Conservation (phyloP, 2,888 invertebrate species). For the Cantharis rufa region DNA sequence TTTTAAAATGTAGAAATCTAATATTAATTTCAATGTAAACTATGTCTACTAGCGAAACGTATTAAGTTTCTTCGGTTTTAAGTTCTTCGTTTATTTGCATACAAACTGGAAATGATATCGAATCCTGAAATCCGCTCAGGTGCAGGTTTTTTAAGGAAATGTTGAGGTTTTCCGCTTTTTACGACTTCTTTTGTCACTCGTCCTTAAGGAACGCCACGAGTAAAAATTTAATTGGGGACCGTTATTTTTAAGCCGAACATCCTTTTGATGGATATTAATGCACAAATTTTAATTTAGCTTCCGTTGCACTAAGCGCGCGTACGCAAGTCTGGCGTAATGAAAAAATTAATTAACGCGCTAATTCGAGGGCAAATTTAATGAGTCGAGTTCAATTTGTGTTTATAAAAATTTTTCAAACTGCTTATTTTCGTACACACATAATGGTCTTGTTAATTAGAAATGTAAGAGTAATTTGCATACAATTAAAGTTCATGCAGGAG, state of each 20-base stretch:
- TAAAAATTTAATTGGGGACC: background rate
- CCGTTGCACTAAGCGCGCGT: background rate
- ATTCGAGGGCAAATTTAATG: slow-evolving; percentile 5
- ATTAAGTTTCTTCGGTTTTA: background rate
- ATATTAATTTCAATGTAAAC: slow-evolving; percentile 24
- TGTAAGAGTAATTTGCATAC: slow-evolving; percentile 27
- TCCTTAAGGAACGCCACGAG: background rate
- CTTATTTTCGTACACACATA: slow-evolving; percentile 12
- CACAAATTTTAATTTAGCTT: background rate
- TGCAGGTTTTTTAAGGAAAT: slow-evolving; percentile 2
- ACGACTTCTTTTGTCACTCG: background rate
- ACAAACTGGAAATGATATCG: slow-evolving; percentile 12
- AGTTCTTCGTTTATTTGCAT: slow-evolving; percentile 8
- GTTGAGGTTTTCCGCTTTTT: slow-evolving; percentile 7
- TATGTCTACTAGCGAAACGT: slow-evolving; percentile 8
- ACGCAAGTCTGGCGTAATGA: background rate
- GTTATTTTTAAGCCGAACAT: slow-evolving; percentile 1
- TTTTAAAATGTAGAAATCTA: background rate
- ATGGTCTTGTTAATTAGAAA: slow-evolving; percentile 18
- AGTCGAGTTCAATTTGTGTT: slow-evolving; percentile 6
- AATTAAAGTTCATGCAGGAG: slow-evolving; percentile 23
- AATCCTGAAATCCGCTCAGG: slow-evolving; percentile 26
- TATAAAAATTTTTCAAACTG: background rate
- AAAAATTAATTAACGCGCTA: background rate
- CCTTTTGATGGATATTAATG: background rate